Base-by-base conservation (phyloP, 2,797 vertebrate species). In the Notamacropus eugenii region DNA sequence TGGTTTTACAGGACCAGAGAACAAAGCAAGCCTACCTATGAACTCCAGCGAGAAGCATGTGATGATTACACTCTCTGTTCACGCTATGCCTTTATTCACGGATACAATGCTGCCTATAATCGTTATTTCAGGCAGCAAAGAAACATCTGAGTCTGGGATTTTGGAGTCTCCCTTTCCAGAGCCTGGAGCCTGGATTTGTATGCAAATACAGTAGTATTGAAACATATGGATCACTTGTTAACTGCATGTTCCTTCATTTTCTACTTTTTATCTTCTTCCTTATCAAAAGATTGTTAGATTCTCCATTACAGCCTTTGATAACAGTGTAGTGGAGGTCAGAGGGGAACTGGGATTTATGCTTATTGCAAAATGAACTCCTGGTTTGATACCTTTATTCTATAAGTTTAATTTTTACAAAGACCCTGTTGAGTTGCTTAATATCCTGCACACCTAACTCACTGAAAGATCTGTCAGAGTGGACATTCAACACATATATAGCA, bases 51-150 rank as follows among this genome's bases (percentile, higher is more conserved):
- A 6, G 99, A 99, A 98, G 98, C 97, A 92, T 99, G 99, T 0
- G 99, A 99, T 96, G 99, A 99, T 96, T 99, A 98, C 97, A 97
- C 97, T 2, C 99, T 99, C 0, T 99, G 99, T 0, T 99, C 99
- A 82, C 95, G 94, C 93, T 99, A 99, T 0, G 99, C 99, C 54
- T 95, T 95, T 14, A 97, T 92, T 96, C 97, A 99, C 0, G 99
- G 99, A 34, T 99, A 98, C 62, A 97, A 98, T 6, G 97, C 98
- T 91, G 99, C 99, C 97, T 99, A 99, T 96, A 99, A 98, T 92
- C 99, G 98, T 96, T 99, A 98, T 94, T 99, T 99, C 55, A 98
- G 97, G 27, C 57, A 97, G 96, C 98, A 95, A 58, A 98, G 98
- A 12, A 96, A 59, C 90, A 97, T 98, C 62, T 99, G 95, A 98